Evolutionary conservation across 2,113 vertebrate species (phyloP), one percentile per base, ranked within the genome.

Genomic region (Cynoglossus semilaevis): DNA sequence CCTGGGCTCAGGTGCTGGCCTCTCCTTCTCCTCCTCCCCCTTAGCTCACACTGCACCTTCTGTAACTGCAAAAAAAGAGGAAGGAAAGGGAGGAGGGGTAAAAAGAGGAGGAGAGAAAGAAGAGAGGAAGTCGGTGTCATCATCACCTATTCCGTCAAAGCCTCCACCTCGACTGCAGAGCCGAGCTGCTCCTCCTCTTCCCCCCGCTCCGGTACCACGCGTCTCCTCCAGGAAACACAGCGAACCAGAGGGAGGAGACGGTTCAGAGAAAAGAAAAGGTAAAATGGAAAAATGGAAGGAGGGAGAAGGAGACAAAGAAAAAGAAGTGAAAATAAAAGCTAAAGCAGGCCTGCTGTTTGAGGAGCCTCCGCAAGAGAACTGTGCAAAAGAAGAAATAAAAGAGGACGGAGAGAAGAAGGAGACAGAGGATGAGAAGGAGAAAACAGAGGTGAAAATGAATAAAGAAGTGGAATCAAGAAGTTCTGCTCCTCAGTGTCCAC

Each of bases 51-150:
- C 58, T 58, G 37, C 2, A 17, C 36, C 44, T 15, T 7, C 49
- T 35, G 49, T 66, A 11, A 48, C 68, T 15, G 75, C 67, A 14
- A 87, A 51, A 76, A 84, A 86, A 73, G 85, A 92, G 85, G 80
- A 86, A 89, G 80, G 60, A 79, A 82, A 16, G 47, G 58, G 42
- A 56, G 70, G 43, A 66, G 52, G 5, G 9, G 55, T 19, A 0
- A 66, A 74, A 56, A 68, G 43, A 66, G 52, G 5, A 10, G 55
- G 29, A 0, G 68, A 74, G 36, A 74, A 16, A 70, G 79, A 83
- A 70, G 63, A 80, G 37, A 76, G 67, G 74, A 85, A 82, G 66
- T 63, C 37, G 15, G 15, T 29, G 9, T 61, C 76, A n/a, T 53
- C 69, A 61, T 64, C 74, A 51, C 67, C 76, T 63, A 60, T 66